These are phyloP conservation scores for Enteromius argenteus DNA, from an alignment of 2,797 vertebrate species.

Conservation along the genomic window DNA sequence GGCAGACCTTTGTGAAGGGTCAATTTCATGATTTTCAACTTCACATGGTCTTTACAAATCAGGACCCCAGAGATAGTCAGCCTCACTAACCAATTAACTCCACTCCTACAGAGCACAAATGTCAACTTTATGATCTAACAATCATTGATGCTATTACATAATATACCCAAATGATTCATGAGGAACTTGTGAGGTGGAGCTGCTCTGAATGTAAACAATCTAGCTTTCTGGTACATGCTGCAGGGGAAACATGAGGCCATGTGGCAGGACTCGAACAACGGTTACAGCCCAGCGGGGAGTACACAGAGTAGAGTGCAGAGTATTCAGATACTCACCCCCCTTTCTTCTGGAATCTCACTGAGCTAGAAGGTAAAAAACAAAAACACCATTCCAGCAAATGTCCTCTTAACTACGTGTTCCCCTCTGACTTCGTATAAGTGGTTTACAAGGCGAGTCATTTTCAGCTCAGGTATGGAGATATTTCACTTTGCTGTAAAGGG, in stretches of 20 bases:
- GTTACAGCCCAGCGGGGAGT: slow-evolving; percentile 28
- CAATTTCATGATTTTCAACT: not conserved
- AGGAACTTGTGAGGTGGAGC: slow-evolving; percentile 27
- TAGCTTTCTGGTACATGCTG: slow-evolving; percentile 5
- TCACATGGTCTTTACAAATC: not conserved
- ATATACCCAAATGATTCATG: slow-evolving; percentile 1
- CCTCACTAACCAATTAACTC: not conserved
- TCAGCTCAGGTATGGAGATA: not conserved
- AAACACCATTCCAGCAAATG: not conserved
- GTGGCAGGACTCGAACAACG: not conserved
- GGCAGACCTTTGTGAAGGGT: not conserved
- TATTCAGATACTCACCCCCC: slow-evolving; percentile 7
- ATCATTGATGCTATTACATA: not conserved
- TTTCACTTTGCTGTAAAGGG: not conserved
- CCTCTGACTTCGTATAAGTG: slow-evolving; percentile 6
- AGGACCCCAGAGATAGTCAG: not conserved
- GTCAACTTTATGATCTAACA: not conserved
- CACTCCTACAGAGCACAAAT: not conserved
- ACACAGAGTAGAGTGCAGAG: slow-evolving; percentile 29
- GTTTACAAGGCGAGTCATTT: not conserved
- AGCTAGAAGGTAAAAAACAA: slow-evolving; percentile 33
- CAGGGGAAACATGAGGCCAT: slow-evolving; percentile 29
- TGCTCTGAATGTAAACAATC: slow-evolving; percentile 35
- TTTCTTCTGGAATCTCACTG: slow-evolving; percentile 38
- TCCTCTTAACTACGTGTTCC: not conserved